Base-by-base conservation (phyloP, 2,113 vertebrate genomes). In the Edolisoma coerulescens region DNA sequence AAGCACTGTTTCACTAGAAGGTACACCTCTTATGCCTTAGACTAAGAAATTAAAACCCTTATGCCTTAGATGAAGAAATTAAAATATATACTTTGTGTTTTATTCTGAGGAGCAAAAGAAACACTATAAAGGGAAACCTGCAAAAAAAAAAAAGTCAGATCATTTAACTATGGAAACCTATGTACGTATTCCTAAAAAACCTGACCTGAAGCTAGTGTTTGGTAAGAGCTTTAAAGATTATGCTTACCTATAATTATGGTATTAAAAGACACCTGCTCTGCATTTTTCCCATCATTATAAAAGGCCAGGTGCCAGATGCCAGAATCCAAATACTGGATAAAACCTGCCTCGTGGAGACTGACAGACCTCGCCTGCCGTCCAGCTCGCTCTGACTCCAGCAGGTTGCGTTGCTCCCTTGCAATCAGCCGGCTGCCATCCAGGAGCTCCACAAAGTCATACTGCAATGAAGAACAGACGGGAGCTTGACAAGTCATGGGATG, bases 251-350 rank as follows among this genome's bases (percentile, higher is more conserved):
- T 99, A 83, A 99, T 97, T 79, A 99, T 99, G 93, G 99, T 99
- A 97, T 99, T 99, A 87, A 99, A 99, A 84, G 99, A 99, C 97
- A 99, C 99, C 3, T 98, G 97, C 94, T 99, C 99, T 14, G 98
- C 50, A n/a, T 97, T 99, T 61, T 99, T 99, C 42, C 99, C 99
- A 27, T 99, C 99, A 4, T 99, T 99, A 90, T 99, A 99, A 97
- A 99, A 99, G 37, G 99, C 99, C 97, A 99, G 97, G 93, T 99
- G 99, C 99, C 99, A 99, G 97, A 99, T 99, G 26, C 99, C 99
- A 2, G 98, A 98, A 90, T 99, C 99, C 96, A 99, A 97, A 97
- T 99, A 99, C 98, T 99, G 99, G 96, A 99, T 99, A 89, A 99
- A 99, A 57, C 99, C 99, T 4, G 99, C 99, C 91, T 99, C 99